phyloP scores from a whole-genome alignment of 2,113 vertebrate species.

The Esox niger region DNA sequence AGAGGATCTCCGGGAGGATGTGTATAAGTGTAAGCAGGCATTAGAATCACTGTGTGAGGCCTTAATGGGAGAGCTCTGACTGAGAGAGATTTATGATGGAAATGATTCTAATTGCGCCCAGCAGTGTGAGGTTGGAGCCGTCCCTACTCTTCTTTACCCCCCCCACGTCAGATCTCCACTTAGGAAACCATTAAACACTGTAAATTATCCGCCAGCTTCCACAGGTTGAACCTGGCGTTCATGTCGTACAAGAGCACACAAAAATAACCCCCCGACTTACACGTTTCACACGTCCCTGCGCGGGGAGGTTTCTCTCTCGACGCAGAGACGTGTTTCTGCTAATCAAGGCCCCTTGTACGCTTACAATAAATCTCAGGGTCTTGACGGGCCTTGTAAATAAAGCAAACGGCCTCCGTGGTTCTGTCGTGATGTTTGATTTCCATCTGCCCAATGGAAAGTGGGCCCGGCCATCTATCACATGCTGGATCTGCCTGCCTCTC shows the following conservation, averaged over 20 bases:
- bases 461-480: constrained; percentile 52
- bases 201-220: not conserved
- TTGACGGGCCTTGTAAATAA: constrained; percentile 70
- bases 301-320: not conserved
- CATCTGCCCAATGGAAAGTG: constrained; percentile 38
- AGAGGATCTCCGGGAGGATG: not conserved
- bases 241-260: not conserved
- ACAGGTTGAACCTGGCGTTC: not conserved
- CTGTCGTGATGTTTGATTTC: constrained; percentile 33
- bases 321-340: constrained; percentile 23
- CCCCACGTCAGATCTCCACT: constrained; percentile 17
- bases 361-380: constrained; percentile 70
- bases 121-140: constrained; percentile 42
- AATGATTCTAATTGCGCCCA: constrained; percentile 46
- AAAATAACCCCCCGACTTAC: not conserved
- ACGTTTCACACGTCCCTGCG: not conserved
- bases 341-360: constrained; percentile 68
- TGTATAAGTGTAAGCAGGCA: not conserved
- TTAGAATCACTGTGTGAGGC: not conserved
- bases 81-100: constrained; percentile 31
- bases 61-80: not conserved
- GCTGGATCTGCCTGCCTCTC: constrained; percentile 48
- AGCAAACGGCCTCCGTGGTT: constrained; percentile 52
- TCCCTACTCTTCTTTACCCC: constrained; percentile 15
- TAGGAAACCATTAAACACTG: not conserved